These are phyloP conservation scores for Takifugu bimaculatus DNA, from an alignment of 2,113 vertebrate genomes.

Conservation along the genomic window DNA sequence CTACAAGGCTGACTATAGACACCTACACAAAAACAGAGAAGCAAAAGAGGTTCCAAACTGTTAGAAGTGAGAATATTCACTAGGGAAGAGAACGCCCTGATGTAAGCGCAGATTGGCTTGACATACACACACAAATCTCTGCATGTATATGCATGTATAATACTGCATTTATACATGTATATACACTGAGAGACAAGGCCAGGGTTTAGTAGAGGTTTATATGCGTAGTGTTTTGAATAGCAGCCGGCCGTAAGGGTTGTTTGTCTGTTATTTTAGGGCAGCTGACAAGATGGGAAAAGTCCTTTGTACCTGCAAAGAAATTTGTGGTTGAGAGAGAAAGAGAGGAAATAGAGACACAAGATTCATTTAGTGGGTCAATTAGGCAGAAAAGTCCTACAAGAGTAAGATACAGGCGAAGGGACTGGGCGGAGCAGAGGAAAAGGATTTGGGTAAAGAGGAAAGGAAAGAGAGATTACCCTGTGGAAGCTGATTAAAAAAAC, in stretches of 20 bases:
- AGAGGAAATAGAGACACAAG: slow-evolving; percentile 79
- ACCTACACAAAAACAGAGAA: slow-evolving; percentile 99
- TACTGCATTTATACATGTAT: slow-evolving; percentile 79
- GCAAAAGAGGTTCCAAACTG: slow-evolving; percentile 96
- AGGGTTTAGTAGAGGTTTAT: slow-evolving; percentile 76
- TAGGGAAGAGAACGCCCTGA: slow-evolving; percentile 81
- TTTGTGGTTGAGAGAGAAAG: slow-evolving; percentile 82
- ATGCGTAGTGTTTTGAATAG: slow-evolving; percentile 68
- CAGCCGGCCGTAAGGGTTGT: slow-evolving; percentile 64
- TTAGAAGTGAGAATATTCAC: slow-evolving; percentile 87
- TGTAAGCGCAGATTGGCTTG: slow-evolving; percentile 81
- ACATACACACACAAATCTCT: slow-evolving; percentile 78
- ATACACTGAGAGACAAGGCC: slow-evolving; percentile 76
- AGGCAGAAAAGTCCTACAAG: slow-evolving; percentile 68
- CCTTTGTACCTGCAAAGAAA: slow-evolving; percentile 97
- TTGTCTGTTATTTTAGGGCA: slow-evolving; percentile 69
- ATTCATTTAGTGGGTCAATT: slow-evolving; percentile 74
- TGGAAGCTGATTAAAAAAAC: slow-evolving; percentile 73
- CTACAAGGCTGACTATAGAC: slow-evolving; percentile 99
- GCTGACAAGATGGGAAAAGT: slow-evolving; percentile 77
- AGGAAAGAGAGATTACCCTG: slow-evolving; percentile 66
- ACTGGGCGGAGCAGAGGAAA: slow-evolving; percentile 59
- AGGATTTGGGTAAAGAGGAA: slow-evolving; percentile 57
- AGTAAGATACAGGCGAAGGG: slow-evolving; percentile 66
- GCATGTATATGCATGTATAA: slow-evolving; percentile 79